Base-by-base conservation (phyloP, 2,797 vertebrate species). In the Xerus rutilus region DNA sequence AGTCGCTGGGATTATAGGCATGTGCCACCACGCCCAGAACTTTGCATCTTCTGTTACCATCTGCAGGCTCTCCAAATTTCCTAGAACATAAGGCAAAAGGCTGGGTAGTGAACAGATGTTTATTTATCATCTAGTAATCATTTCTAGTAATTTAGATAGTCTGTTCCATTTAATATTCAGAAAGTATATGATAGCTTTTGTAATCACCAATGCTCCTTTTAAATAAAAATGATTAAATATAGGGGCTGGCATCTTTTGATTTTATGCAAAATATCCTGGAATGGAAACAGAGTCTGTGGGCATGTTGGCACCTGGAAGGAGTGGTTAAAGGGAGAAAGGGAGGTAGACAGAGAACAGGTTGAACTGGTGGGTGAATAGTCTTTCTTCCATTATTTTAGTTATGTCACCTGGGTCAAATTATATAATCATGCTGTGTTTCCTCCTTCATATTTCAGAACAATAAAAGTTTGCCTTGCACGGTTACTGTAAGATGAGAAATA, bases 131-230 rank as follows among this genome's bases (percentile, higher is more conserved):
- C 32, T 47, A 52, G 49, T 39, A 74, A 77, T 70, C 23, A 59
- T 67, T 94, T 93, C 65, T 74, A 74, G 89, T 32, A 59, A 85
- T 88, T 95, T 92, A 95, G 32, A 82, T 81, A 74, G 77, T 70
- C 32, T 72, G n/a, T 76, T 73, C 43, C 8, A 70, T 70, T 86
- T 74, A 93, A 39, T 69, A 78, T 78, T 86, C n/a, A 91, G 65
- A 89, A 92, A 87, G 28, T 25, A 13, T 62, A n/a, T 54, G 18
- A 49, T 54, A 43, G 18, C n/a, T 91, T 76, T 93, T 76, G 12
- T 83, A 76, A 59, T 86, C 7, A 65, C 49, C 25, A 79, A 5
- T 45, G 7, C 3, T 76, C 43, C 52, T 91, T 97, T 95, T 59
- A 92, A 88, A 79, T 65, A 91, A 64, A 76, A 96, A 54, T 35